Evolutionary conservation across 2,888 invertebrate genomes (phyloP).

Genomic region (Drosophila prostipennis): DNA sequence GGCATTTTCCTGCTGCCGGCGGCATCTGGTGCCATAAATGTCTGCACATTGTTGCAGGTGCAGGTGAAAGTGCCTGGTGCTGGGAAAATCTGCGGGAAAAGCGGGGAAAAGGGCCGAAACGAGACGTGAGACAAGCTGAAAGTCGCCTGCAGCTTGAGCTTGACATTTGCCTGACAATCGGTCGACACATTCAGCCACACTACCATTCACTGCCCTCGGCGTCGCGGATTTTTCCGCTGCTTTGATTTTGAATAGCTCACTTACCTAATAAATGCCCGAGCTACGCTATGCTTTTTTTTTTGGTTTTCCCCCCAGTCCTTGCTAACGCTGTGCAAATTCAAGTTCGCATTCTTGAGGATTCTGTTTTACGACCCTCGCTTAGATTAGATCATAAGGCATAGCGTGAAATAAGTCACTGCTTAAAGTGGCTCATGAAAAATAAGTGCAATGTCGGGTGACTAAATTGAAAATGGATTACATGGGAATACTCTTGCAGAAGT

Average conservation of each 20-base stretch:
- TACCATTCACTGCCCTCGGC: conserved; percentile 24
- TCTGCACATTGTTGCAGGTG: conserved; percentile 69
- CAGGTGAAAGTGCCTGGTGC: conserved; percentile 5
- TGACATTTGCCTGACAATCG: conserved; percentile 58
- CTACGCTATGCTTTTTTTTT: conserved; percentile 2
- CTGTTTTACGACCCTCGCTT: conserved; percentile 3
- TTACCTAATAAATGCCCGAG: conserved; percentile 71
- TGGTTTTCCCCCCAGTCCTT: conserved; percentile 2
- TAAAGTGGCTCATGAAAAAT: conserved; percentile 10
- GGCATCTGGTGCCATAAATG: conserved; percentile 72
- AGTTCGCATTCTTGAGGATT: conserved; percentile 54
- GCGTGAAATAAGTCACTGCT: conserved; percentile 48
- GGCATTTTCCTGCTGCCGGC: conserved; percentile 66
- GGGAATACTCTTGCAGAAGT: background rate
- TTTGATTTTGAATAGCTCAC: conserved; percentile 73
- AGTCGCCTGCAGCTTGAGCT: conserved; percentile 35
- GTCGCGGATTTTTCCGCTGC: conserved; percentile 65
- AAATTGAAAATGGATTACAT: background rate
- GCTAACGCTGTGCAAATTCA: conserved; percentile 70
- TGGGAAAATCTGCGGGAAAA: conserved; percentile 5
- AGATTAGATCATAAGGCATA: conserved; percentile 64
- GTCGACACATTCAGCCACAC: conserved; percentile 29
- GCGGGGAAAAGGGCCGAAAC: background rate
- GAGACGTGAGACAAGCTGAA: conserved; percentile 33
- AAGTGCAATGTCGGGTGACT: conserved; percentile 9